Percentiles rank a stretch among this genome's conserved stretches.
Conservation (phyloP, 2,888 invertebrate genomes). For the Xestobium rufovillosum region DNA sequence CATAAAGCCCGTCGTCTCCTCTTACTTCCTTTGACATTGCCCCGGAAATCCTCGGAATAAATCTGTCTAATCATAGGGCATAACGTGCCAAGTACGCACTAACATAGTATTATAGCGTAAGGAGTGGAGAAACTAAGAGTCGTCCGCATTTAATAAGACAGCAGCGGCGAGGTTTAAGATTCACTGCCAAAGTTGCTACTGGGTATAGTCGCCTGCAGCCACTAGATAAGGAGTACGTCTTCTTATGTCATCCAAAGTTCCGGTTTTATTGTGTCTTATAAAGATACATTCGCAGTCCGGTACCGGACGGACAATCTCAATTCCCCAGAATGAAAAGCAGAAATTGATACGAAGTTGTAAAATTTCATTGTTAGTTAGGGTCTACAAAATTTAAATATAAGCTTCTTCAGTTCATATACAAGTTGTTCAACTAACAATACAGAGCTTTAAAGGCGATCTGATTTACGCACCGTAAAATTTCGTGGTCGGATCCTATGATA, state of each 20-base stretch:
- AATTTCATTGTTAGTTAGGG: no score
- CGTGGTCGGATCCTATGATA: no score
- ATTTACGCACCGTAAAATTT: no score
- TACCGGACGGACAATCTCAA: no score
- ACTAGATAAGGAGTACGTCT: conserved; percentile 31
- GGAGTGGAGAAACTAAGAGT: conserved; percentile 36
- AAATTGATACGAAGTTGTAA: no score
- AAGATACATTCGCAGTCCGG: no score
- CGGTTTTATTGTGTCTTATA: no score
- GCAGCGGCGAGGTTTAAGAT: conserved; percentile 33
- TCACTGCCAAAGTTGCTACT: conserved; percentile 35
- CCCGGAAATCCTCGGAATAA: conserved; percentile 40
- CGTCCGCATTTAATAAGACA: conserved; percentile 33
- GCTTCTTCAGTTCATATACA: no score
- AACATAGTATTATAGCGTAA: conserved; percentile 38
- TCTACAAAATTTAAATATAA: no score
- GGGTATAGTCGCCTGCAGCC: conserved; percentile 30
- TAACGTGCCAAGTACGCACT: conserved; percentile 42
- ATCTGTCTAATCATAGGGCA: conserved; percentile 42
- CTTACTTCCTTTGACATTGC: conserved; percentile 36
- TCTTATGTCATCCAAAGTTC: conserved; percentile 27
- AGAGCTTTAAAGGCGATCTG: no score
- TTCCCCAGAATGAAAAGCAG: no score
- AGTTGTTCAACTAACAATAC: no score
- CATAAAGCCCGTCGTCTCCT: conserved; percentile 31